Evolutionary conservation across 2,888 invertebrate genomes (phyloP).

Genomic region (Tineola bisselliella): DNA sequence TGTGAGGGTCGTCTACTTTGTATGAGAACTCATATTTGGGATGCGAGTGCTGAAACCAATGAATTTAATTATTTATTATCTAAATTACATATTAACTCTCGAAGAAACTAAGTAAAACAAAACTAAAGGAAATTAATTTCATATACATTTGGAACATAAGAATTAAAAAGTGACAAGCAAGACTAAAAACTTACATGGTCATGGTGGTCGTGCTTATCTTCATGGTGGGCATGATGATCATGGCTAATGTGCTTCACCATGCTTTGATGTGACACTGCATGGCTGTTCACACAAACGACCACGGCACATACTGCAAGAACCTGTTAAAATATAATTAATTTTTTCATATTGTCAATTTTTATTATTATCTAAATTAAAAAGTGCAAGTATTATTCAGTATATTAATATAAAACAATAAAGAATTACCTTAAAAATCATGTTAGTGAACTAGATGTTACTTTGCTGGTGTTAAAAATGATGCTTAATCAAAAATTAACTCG

Average conservation of each 20-base stretch:
- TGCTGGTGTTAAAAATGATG: background rate
- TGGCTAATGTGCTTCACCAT: conserved; percentile 4
- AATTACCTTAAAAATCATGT: conserved; percentile 7
- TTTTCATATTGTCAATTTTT: too few relatives aligned
- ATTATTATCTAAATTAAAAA: too few relatives aligned
- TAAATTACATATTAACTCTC: too few relatives aligned
- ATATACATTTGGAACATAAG: too few relatives aligned
- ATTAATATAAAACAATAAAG: background rate
- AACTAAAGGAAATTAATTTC: too few relatives aligned
- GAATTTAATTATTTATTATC: too few relatives aligned
- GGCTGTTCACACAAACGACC: conserved; percentile 8
- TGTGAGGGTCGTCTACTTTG: conserved; percentile 34
- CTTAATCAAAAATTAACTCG: background rate
- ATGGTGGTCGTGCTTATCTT: background rate
- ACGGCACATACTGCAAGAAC: conserved; percentile 1
- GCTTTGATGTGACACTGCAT: conserved; percentile 13
- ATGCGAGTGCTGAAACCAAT: conserved; percentile 19
- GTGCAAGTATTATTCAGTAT: too few relatives aligned
- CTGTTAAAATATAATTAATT: background rate
- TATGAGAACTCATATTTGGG: conserved; percentile 36
- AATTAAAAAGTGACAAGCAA: too few relatives aligned
- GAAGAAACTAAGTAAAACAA: too few relatives aligned
- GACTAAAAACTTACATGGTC: background rate
- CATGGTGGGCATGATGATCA: conserved; percentile 4
- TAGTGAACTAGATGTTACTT: background rate